These are phyloP conservation scores for Apoda limacodes DNA, from an alignment of 2,888 invertebrate species.

Conservation along the genomic window DNA sequence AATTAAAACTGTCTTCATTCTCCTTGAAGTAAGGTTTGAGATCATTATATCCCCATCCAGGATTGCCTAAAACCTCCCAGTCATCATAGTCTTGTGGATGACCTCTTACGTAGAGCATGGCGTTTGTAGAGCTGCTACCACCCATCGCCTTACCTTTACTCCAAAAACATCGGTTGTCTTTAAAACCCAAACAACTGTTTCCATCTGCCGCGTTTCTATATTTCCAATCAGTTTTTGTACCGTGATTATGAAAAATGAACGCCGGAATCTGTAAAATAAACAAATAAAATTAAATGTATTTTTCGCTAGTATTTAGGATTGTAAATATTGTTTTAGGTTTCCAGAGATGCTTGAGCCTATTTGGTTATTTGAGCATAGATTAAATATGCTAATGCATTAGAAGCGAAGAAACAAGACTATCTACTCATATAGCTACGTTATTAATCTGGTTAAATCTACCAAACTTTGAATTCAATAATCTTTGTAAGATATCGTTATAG, in stretches of 20 bases:
- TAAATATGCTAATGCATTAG: no score
- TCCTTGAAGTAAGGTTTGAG: slow-evolving; percentile 50
- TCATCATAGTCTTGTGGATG: slow-evolving; percentile 62
- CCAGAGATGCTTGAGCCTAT: no score
- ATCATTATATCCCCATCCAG: slow-evolving; percentile 65
- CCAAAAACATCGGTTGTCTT: slow-evolving; percentile 56
- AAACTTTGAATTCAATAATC: no score
- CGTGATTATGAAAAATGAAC: slow-evolving; percentile 33
- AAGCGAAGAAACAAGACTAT: no score
- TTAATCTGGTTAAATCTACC: no score
- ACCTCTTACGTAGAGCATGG: slow-evolving; percentile 72
- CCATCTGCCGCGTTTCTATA: slow-evolving; percentile 54
- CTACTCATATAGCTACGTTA: no score
- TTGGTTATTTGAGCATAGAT: no score
- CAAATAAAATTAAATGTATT: background rate
- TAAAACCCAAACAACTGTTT: slow-evolving; percentile 41
- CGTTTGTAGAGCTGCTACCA: slow-evolving; percentile 72
- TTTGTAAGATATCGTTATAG: background rate
- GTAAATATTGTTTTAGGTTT: no score
- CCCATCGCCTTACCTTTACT: slow-evolving; percentile 75
- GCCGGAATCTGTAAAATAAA: slow-evolving; percentile 36
- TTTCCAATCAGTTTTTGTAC: slow-evolving; percentile 60
- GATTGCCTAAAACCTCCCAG: slow-evolving; percentile 66
- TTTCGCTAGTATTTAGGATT: no score
- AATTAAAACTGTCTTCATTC: slow-evolving; percentile 38